Conservation (phyloP, 37 sponge, comb jelly and placozoan species). For the Hormiphora californensis region DNA sequence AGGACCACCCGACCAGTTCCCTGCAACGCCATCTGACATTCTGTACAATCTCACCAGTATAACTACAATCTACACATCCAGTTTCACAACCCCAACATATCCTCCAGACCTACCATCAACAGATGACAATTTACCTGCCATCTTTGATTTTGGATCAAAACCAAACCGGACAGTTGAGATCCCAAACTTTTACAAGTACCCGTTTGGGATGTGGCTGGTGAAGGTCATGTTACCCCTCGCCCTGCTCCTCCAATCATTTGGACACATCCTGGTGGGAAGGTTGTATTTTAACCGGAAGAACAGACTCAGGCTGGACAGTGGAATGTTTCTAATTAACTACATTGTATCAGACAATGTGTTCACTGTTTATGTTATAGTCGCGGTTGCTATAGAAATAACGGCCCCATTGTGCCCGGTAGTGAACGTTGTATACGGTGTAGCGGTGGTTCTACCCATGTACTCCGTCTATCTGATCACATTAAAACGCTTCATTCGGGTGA, state of each 20-base stretch:
- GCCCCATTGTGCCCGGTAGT: not conserved
- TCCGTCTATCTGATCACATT: conserved; percentile 20
- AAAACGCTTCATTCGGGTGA: not conserved
- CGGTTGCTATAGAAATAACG: not conserved
- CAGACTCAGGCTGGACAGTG: not conserved
- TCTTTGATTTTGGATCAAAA: too few relatives aligned
- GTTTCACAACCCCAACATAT: too few relatives aligned
- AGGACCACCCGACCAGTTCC: too few relatives aligned
- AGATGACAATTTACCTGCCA: too few relatives aligned
- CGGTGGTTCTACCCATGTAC: not conserved
- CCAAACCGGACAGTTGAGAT: too few relatives aligned
- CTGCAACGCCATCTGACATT: too few relatives aligned
- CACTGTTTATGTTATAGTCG: not conserved
- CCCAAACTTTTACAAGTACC: conserved; percentile 20
- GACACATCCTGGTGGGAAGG: not conserved
- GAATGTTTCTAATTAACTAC: not conserved
- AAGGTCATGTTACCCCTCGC: conserved; percentile 21
- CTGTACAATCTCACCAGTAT: too few relatives aligned
- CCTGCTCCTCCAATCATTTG: conserved; percentile 27
- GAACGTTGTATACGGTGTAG: not conserved
- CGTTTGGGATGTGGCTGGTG: not conserved
- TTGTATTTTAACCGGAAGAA: not conserved
- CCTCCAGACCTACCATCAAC: too few relatives aligned
- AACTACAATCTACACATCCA: too few relatives aligned
- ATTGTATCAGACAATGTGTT: not conserved